Evolutionary conservation across 2,888 invertebrate species (phyloP), one percentile per base, ranked within the genome.

Genomic region (Rhagonycha lutea): DNA sequence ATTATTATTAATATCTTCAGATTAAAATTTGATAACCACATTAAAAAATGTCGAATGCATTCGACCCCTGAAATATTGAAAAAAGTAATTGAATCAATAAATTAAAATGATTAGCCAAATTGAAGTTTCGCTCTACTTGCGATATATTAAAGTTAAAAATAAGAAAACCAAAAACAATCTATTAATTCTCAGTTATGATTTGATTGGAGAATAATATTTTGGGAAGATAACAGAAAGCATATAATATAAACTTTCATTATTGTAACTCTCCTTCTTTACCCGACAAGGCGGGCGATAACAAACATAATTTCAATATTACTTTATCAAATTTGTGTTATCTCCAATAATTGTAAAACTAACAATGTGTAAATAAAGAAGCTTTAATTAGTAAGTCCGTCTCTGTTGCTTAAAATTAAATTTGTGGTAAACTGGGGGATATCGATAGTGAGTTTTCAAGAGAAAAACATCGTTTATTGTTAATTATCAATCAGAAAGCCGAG

Each of bases 381-480:
- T 3, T n/a, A 65, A 65, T 24, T 23, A 24, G 18, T 23, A 63
- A 76, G 70, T 73, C 18, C 77, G 74, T 60, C 29, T 74, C 77
- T 77, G 77, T 18, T 5, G 47, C 23, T 32, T 60, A 68, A 47
- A 28, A 63, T 68, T 23, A 12, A 32, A 61, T 75, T 70, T 74
- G 69, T 68, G 23, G 24, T 70, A 72, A 74, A 77, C 65, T 68
- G 60, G 61, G 47, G 69, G 69, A 28, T 73, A 76, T 74, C 69
- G 71, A 77, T 74, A 77, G 68, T 63, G 72, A 77, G 74, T 77
- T 70, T 76, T 70, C 71, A 69, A 28, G 68, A 74, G 74, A 74
- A 72, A 70, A 67, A 69, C 11, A 61, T 24, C 60, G 61, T 65
- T 72, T 61, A 69, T 72, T 74, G 72, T 72, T 74, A 74, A 72